Evolutionary conservation across 37 sponge, comb jelly and placozoan species (phyloP).

Genomic region (Diacarnus erythraeanus): DNA sequence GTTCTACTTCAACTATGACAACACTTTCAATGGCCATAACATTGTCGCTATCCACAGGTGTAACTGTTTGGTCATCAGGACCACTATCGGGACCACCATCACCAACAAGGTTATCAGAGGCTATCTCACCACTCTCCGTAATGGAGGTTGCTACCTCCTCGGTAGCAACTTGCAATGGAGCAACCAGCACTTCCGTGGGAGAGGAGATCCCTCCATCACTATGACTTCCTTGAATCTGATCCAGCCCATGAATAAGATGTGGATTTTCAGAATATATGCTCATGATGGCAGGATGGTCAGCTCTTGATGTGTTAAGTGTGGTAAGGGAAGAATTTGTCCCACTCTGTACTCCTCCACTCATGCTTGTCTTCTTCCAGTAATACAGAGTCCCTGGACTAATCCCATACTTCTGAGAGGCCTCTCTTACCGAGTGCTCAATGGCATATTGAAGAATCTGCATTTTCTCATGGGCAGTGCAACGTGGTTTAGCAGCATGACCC

Average conservation of each 20-base stretch:
- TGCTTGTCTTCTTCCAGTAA: constrained; percentile 72
- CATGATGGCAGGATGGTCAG: not conserved
- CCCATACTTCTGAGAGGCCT: constrained; percentile 75
- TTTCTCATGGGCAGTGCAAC: constrained; percentile 74
- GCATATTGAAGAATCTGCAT: constrained; percentile 73
- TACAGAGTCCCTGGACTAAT: constrained; percentile 65
- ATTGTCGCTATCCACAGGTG: no score
- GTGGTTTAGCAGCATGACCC: constrained; percentile 66
- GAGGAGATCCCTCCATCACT: constrained; percentile 43
- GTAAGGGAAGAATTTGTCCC: not conserved
- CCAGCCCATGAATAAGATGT: not conserved
- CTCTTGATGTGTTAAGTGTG: not conserved
- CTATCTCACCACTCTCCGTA: not conserved
- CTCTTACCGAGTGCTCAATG: constrained; percentile 66
- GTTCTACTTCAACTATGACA: not conserved
- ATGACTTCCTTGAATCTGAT: not conserved
- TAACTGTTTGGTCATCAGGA: not conserved
- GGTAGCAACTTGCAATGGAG: constrained; percentile 17
- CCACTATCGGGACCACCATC: not conserved
- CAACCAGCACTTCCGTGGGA: constrained; percentile 62
- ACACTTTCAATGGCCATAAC: not conserved
- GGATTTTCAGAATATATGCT: not conserved
- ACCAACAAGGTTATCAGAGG: not conserved
- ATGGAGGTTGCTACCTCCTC: not conserved
- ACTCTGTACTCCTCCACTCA: not conserved